Base-by-base conservation (phyloP, 2,113 vertebrate species). In the Antigone vipio region DNA sequence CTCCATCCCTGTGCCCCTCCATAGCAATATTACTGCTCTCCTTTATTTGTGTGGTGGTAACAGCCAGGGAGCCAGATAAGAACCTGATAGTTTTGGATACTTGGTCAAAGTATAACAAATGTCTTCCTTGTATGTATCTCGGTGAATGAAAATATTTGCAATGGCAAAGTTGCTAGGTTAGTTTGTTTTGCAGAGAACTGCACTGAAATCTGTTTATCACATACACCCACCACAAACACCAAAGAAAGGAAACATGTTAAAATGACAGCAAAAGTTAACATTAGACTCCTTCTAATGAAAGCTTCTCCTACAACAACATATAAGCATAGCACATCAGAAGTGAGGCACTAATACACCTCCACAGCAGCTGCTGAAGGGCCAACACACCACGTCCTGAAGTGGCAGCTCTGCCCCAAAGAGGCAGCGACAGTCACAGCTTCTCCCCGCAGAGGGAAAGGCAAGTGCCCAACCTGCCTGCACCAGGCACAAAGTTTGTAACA, bases 31-130 rank as follows among this genome's bases (percentile, higher is more conserved):
- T 40, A 17, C 42, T 26, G 6, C 26, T 77, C 18, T 38, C n/a
- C n/a, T 72, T 17, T 26, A 42, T 34, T 59, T 50, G 20, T 15
- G 12, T 32, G 4, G 0, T 17, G 23, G 30, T 34, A 34, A 22
- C 27, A 35, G 20, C 30, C 40, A 40, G 15, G 29, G 30, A 58
- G n/a, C 5, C 12, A 20, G 49, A 2, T 19, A 80, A 47, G 14
- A 76, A 71, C 20, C 35, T 12, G 3, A 32, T 40, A 21, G 26
- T 49, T 72, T 42, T 29, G 38, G 21, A 23, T 67, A n/a, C 11
- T 30, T 40, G 5, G 14, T 19, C 45, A 66, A 60, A 23, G 47
- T 0, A 0, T 60, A 69, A n/a, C 32, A 60, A 12, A 53, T 6
- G 2, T 19, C 56, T 55, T 89, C 16, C 50, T n/a, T 59, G 8